Conservation (phyloP, 2,797 vertebrate species). For the Enteromius anoplus region DNA sequence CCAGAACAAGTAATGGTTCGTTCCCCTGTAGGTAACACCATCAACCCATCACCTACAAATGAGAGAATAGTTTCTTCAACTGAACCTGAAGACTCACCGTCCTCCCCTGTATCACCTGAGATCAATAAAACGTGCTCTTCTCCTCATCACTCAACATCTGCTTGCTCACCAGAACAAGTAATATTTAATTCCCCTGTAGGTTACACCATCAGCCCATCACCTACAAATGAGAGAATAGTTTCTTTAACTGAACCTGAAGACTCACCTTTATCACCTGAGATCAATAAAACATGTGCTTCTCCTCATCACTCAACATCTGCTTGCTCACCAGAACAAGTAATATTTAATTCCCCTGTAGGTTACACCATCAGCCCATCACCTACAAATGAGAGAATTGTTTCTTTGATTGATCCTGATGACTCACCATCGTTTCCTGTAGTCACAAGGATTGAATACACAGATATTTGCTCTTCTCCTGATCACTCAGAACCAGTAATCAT, state of each 20-base stretch:
- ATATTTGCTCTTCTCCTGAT: not conserved
- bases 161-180: not conserved
- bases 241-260: slow-evolving; percentile 61
- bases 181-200: not conserved
- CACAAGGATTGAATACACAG: not conserved
- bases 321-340: too few species aligned
- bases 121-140: not conserved
- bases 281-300: too few species aligned
- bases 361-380: too few species aligned
- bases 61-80: slow-evolving; percentile 57
- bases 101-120: not conserved
- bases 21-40: too few species aligned
- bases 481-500: not conserved
- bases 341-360: too few species aligned
- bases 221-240: slow-evolving; percentile 35
- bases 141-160: not conserved
- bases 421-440: slow-evolving; percentile 3
- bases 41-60: not conserved
- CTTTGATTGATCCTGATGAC: slow-evolving; percentile 61
- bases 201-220: not conserved
- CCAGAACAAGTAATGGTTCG: too few species aligned
- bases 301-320: too few species aligned
- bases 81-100: slow-evolving; percentile 54
- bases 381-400: slow-evolving; percentile 39
- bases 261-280: slow-evolving; percentile 8